These are phyloP conservation scores for Osmoderma eremita DNA, from an alignment of 2,888 invertebrate genomes.

Conservation along the genomic window DNA sequence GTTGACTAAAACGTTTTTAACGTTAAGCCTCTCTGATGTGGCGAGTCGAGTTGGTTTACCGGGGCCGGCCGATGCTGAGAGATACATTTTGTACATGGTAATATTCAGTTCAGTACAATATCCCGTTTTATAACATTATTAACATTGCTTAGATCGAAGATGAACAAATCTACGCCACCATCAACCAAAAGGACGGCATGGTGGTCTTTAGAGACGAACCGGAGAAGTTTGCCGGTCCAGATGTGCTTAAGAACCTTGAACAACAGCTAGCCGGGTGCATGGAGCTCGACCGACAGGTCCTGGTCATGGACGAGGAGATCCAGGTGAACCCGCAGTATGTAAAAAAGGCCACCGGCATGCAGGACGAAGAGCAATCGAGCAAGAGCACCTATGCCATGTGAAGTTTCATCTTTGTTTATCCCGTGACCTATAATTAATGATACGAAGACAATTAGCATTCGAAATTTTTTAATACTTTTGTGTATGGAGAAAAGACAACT, in stretches of 20 bases:
- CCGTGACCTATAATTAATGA: slow-evolving; percentile 16
- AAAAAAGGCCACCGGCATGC: slow-evolving; percentile 62
- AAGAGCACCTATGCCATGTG: slow-evolving; percentile 64
- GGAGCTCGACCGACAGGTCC: slow-evolving; percentile 87
- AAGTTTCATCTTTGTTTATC: slow-evolving; percentile 40
- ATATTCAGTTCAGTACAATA: no score
- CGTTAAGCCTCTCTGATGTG: slow-evolving; percentile 87
- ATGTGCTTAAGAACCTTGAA: slow-evolving; percentile 87
- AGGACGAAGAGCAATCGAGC: slow-evolving; percentile 63
- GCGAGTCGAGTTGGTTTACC: slow-evolving; percentile 88
- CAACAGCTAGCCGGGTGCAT: slow-evolving; percentile 87
- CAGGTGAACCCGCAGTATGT: slow-evolving; percentile 84
- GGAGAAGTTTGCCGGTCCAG: slow-evolving; percentile 91
- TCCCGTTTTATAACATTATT: no score
- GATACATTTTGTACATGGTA: slow-evolving; percentile 95
- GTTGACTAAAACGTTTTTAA: slow-evolving; percentile 93
- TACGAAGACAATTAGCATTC: slow-evolving; percentile 15
- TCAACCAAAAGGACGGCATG: slow-evolving; percentile 98
- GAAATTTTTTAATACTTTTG: slow-evolving; percentile 24
- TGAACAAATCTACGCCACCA: slow-evolving; percentile 95
- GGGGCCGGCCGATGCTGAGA: slow-evolving; percentile 89
- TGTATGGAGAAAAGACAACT: slow-evolving; percentile 9
- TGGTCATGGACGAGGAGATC: slow-evolving; percentile 95
- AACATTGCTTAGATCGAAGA: slow-evolving; percentile 84
- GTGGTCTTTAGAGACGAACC: slow-evolving; percentile 96